These are phyloP conservation scores for Lithophane semibrunnea DNA, from an alignment of 2,888 invertebrate genomes.

Conservation along the genomic window DNA sequence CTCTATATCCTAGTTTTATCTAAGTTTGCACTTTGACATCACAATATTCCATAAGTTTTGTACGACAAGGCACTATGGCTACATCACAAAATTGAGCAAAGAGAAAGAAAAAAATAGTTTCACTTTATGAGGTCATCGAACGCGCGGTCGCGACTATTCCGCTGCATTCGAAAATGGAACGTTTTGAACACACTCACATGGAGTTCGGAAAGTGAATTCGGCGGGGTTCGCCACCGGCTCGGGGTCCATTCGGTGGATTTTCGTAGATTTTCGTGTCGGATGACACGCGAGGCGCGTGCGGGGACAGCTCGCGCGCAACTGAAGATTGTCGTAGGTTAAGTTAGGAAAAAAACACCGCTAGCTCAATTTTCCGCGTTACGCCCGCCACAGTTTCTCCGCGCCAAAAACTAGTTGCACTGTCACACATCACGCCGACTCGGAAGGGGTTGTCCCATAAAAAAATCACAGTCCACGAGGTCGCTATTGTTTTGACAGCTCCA, in stretches of 20 bases:
- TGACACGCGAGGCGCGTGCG: conserved; percentile 83
- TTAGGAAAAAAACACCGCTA: conserved; percentile 88
- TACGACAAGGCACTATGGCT: conserved; percentile 87
- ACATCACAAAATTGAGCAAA: conserved; percentile 89
- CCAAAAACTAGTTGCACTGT: conserved; percentile 77
- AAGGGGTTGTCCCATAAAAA: conserved; percentile 60
- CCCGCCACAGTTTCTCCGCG: conserved; percentile 79
- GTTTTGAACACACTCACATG: conserved; percentile 73
- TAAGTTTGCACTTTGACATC: conserved; percentile 88
- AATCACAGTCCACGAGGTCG: conserved; percentile 71
- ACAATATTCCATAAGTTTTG: conserved; percentile 83
- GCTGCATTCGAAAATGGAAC: conserved; percentile 80
- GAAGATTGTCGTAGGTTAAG: conserved; percentile 89
- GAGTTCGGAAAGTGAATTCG: conserved; percentile 78
- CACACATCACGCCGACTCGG: conserved; percentile 68
- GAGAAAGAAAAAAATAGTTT: conserved; percentile 81
- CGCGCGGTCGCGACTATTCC: conserved; percentile 75
- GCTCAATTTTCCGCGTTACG: conserved; percentile 86
- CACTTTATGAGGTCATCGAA: conserved; percentile 84
- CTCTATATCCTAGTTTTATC: conserved; percentile 79
- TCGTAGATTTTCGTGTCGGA: conserved; percentile 78
- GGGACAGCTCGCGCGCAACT: conserved; percentile 88
- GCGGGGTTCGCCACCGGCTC: conserved; percentile 74
- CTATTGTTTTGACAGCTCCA: conserved; percentile 87
- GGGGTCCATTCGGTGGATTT: conserved; percentile 83